phyloP scores from a whole-genome alignment of 2,888 invertebrate species.

The Amblyjoppa fuscipennis region DNA sequence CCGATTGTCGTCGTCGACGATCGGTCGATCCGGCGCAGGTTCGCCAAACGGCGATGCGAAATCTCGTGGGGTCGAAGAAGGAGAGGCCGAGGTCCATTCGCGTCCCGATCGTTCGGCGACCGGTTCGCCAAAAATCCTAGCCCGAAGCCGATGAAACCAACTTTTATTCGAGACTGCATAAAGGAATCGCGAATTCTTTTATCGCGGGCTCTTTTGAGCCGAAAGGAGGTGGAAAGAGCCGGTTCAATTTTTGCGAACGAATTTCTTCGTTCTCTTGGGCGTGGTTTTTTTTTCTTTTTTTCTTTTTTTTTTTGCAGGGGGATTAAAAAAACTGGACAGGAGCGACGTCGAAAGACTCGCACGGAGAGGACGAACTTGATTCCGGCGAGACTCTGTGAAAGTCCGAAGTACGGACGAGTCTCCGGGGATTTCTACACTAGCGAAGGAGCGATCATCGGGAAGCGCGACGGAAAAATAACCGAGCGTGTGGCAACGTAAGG shows the following conservation, averaged over 20 bases:
- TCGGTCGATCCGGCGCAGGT: background rate
- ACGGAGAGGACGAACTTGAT: constrained; percentile 46
- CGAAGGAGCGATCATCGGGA: constrained; percentile 9
- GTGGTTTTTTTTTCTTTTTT: too few relatives aligned
- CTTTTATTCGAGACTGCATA: too few relatives aligned
- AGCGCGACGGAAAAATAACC: background rate
- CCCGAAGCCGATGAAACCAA: too few relatives aligned
- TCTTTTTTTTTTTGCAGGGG: background rate
- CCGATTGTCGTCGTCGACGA: background rate
- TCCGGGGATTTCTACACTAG: constrained; percentile 31
- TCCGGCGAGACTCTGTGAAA: constrained; percentile 64
- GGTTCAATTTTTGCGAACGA: too few relatives aligned
- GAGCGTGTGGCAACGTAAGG: constrained; percentile 14
- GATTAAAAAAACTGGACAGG: background rate
- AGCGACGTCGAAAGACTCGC: constrained; percentile 42
- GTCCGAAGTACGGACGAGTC: constrained; percentile 23
- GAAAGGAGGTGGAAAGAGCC: too few relatives aligned
- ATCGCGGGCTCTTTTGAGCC: too few relatives aligned
- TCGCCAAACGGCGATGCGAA: background rate
- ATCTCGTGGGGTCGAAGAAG: background rate
- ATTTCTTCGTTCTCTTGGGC: too few relatives aligned
- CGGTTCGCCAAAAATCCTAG: too few relatives aligned
- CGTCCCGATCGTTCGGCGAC: too few relatives aligned
- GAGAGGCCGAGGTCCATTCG: background rate
- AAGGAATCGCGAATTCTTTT: too few relatives aligned